Conservation (phyloP, 2,888 invertebrate species). For the Ormia ochracea region DNA sequence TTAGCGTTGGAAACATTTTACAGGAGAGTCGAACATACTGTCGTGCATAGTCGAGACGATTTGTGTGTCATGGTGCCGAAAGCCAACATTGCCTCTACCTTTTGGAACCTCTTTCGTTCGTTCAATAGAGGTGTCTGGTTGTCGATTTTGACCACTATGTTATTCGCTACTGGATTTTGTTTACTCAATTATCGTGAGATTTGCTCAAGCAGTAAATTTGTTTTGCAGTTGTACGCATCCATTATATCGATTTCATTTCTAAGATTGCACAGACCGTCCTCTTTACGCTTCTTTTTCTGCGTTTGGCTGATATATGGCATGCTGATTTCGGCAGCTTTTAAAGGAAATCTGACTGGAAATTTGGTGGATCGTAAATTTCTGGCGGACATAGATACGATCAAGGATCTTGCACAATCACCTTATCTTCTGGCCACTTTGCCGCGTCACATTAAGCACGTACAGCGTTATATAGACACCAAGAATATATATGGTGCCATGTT, state of each 20-base stretch:
- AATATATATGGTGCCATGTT: constrained; percentile 67
- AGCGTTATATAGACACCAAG: constrained; percentile 75
- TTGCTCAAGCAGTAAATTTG: constrained; percentile 36
- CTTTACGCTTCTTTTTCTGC: constrained; percentile 69
- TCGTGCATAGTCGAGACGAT: constrained; percentile 79
- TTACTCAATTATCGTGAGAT: constrained; percentile 53
- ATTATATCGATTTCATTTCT: constrained; percentile 68
- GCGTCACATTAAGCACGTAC: constrained; percentile 75
- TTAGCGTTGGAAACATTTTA: constrained; percentile 78
- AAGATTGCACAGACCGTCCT: constrained; percentile 24
- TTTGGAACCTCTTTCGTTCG: constrained; percentile 76
- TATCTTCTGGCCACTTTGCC: constrained; percentile 74
- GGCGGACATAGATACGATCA: constrained; percentile 72
- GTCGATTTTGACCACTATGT: constrained; percentile 64
- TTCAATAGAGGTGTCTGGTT: constrained; percentile 72
- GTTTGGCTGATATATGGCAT: constrained; percentile 74
- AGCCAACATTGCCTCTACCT: constrained; percentile 77
- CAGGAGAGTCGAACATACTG: constrained; percentile 78
- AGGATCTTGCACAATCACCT: constrained; percentile 68
- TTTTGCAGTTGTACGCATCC: constrained; percentile 67
- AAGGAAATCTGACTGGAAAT: constrained; percentile 74
- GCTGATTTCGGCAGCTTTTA: constrained; percentile 73
- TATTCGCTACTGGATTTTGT: constrained; percentile 67
- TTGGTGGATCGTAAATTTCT: constrained; percentile 71
- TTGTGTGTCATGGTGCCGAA: constrained; percentile 80